Base-by-base conservation (phyloP, 2,888 invertebrate species). In the Leptopterna dolabrata region DNA sequence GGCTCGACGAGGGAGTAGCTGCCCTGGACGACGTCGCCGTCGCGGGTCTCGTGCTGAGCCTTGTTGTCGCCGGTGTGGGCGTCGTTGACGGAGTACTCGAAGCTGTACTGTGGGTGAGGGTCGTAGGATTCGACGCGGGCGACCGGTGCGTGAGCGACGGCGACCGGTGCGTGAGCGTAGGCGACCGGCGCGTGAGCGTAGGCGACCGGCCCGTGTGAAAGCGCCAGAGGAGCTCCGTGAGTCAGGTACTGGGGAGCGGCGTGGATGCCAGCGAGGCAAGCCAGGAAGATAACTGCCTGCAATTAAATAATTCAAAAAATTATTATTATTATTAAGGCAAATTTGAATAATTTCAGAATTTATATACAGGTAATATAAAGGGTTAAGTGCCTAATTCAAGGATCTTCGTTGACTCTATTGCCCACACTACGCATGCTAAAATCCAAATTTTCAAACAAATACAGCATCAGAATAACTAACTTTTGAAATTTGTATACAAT, bases 141-240 rank as follows among this genome's bases (percentile, higher is more conserved):
- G 19, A 70, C 83, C 1, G 85, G 85, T 29, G 86, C 86, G 55
- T 86, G 87, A 45, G 87, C 86, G 36, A 88, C 87, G 13, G 88
- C 89, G 24, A 88, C 86, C 13, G 89, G 88, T 63, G 89, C 89
- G 78, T 89, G 89, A 19, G 82, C 88, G 1, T 51, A 24, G 29
- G 87, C 73, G 51, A 85, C 81, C n/a, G 87, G 83, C 29, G 88
- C 86, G 41, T 78, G 81, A 27, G 86, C 81, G 9, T 55, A 63
- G 6, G 81, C 81, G 81, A 84, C n/a, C 9, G 84, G 71, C 0
- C 71, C 84, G 70, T 83, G 83, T 9, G 84, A 45, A 29, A 63
- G 13, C 45, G 84, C 84, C 29, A 71, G 36, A 51, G 76, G 85
- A 76, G 85, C 19, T 16, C 14, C 51, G n/a, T 36, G 29, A 24